Base-by-base conservation (phyloP, 2,113 vertebrate species). In the Cercopithecus mona region DNA sequence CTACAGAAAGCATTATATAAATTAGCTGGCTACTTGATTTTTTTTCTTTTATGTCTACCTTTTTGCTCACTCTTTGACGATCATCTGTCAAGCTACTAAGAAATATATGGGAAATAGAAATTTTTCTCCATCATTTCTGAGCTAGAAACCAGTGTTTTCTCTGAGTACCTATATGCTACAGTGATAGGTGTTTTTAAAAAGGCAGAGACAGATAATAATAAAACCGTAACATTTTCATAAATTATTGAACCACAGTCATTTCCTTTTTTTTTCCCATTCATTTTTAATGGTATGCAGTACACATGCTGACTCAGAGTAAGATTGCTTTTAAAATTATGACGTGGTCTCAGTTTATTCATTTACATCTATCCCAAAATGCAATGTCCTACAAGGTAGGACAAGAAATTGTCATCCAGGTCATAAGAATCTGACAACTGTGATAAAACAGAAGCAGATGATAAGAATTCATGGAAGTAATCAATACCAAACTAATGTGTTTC, bases 261-360 rank as follows among this genome's bases (percentile, higher is more conserved):
- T 93, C 32, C 52, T 75, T 94, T 88, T 20, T 20, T 43, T 10
- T 32, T 1, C 6, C 7, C 40, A 90, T 84, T 35, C 52, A 91
- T 38, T 95, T 95, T 95, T 93, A 95, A 82, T 86, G 43, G 40
- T 85, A 83, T 50, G 16, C 30, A 66, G 35, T 80, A 81, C 2
- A 86, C 32, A 90, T 25, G n/a, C 38, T 90, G 76, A 90, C 73
- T 96, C 30, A 52, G 57, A 94, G 27, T 82, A 50, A 94, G 45
- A 96, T 22, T 97, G 64, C 50, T 85, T 95, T 96, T 88, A 76
- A 96, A 94, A 94, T 82, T 82, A 95, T 81, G 83, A 95, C 10
- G 55, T 72, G 38, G 48, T 88, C 81, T 96, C 84, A 85, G 18
- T 82, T 86, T 68, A 48, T 50, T 94, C n/a, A 95, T 90, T 96